Conservation (phyloP, 2,888 invertebrate genomes). For the Tenthredo mesomela region DNA sequence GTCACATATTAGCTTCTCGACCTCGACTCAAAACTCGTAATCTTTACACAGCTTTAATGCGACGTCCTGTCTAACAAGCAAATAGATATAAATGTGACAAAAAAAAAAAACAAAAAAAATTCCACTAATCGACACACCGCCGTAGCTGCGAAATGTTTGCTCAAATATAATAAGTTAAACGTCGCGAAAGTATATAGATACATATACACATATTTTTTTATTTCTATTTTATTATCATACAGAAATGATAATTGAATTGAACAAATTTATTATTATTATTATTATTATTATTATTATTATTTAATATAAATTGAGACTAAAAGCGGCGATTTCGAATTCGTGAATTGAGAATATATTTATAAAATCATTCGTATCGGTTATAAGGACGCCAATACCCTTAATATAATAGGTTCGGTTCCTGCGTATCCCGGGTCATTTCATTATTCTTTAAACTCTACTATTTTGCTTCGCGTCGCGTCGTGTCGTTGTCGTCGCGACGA, state of each 20-base stretch:
- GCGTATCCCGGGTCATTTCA: neutral
- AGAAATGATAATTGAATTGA: neutral
- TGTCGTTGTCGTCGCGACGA: neutral
- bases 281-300: too few species aligned
- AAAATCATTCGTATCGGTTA: neutral
- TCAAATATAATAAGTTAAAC: neutral
- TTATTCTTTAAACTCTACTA: neutral
- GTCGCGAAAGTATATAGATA: neutral
- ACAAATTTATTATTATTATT: neutral
- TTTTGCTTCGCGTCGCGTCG: neutral
- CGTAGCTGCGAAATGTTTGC: conserved; percentile 2
- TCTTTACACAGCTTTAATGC: conserved; percentile 9
- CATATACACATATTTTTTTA: neutral
- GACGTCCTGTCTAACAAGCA: neutral
- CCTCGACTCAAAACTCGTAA: neutral
- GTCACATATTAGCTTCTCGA: conserved; percentile 3
- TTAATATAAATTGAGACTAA: too few species aligned
- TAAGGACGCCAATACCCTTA: neutral
- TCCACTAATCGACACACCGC: neutral
- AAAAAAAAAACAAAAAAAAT: neutral
- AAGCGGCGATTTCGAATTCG: neutral
- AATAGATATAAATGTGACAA: neutral
- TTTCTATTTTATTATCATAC: neutral
- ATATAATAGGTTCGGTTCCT: neutral
- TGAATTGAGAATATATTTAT: neutral